Conservation (phyloP, 2,797 vertebrate genomes). For the Synaphobranchus kaupii region DNA sequence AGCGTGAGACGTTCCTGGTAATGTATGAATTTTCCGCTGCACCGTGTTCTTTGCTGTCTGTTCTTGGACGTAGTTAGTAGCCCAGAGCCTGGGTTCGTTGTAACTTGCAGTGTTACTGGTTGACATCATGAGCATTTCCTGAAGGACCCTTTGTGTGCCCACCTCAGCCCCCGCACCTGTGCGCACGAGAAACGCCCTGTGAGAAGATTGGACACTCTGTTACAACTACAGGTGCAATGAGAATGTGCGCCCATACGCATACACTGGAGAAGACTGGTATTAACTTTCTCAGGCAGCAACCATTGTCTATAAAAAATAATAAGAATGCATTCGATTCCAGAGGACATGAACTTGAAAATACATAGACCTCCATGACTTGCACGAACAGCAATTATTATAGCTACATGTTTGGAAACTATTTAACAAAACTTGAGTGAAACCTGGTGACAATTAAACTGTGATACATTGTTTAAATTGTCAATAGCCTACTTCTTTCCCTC, state of each 20-base stretch:
- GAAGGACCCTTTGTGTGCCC: constrained; percentile 15
- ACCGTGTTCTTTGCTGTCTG: neutral
- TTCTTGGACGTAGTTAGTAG: neutral
- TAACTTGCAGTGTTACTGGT: neutral
- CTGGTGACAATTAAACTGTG: neutral
- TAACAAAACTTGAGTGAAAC: neutral
- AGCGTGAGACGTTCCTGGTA: neutral
- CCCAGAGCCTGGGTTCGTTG: neutral
- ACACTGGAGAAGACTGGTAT: neutral
- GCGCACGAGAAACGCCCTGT: neutral
- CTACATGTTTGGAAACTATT: neutral
- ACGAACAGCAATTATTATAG: neutral
- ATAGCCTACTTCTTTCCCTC: neutral
- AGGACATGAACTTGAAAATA: neutral
- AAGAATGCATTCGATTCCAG: neutral
- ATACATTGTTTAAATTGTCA: neutral
- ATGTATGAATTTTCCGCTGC: neutral
- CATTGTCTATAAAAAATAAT: neutral
- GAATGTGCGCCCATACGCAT: neutral
- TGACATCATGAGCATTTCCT: constrained; percentile 8
- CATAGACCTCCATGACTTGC: neutral
- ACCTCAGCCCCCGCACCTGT: constrained; percentile 51
- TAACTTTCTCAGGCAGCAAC: neutral
- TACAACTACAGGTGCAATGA: constrained; percentile 20
- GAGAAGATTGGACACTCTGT: constrained; percentile 5